Percentiles rank a stretch among this genome's conserved stretches.
phyloP scores from a whole-genome alignment of 2,888 invertebrate genomes.

The Mythimna ferrago region DNA sequence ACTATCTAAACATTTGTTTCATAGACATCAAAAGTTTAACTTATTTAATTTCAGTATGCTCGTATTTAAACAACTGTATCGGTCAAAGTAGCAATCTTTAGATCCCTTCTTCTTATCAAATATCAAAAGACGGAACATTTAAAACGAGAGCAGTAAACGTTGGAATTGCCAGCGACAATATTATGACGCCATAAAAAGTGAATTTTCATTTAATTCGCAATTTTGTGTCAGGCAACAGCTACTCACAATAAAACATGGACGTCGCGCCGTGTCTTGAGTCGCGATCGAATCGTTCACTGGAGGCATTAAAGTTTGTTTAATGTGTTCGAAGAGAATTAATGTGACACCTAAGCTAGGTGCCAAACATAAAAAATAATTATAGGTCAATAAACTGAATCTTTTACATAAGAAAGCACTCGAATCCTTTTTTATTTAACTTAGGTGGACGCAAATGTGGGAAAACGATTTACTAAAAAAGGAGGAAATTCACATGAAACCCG shows the following conservation, averaged over 20 bases:
- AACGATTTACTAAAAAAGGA: constrained; percentile 44
- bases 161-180: constrained; percentile 76
- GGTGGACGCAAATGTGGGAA: constrained; percentile 22
- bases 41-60: not conserved
- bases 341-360: constrained; percentile 75
- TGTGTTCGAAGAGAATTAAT: constrained; percentile 79
- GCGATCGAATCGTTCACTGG: constrained; percentile 73
- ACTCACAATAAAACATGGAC: constrained; percentile 79
- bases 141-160: constrained; percentile 75
- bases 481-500: constrained; percentile 35
- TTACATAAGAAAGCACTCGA: constrained; percentile 71
- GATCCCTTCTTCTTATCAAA: constrained; percentile 66
- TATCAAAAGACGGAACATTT: constrained; percentile 73
- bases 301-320: constrained; percentile 79
- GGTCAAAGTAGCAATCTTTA: constrained; percentile 58
- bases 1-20: not conserved
- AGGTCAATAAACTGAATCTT: constrained; percentile 72
- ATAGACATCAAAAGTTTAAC: not conserved
- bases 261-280: constrained; percentile 73
- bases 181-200: constrained; percentile 80
- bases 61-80: constrained; percentile 20
- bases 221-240: constrained; percentile 78
- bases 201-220: constrained; percentile 82
- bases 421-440: constrained; percentile 51
- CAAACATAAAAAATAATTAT: constrained; percentile 75